Evolutionary conservation across 2,113 vertebrate genomes (phyloP), one percentile per base, ranked within the genome.

Genomic region (Cyphomyrus plagiostoma): DNA sequence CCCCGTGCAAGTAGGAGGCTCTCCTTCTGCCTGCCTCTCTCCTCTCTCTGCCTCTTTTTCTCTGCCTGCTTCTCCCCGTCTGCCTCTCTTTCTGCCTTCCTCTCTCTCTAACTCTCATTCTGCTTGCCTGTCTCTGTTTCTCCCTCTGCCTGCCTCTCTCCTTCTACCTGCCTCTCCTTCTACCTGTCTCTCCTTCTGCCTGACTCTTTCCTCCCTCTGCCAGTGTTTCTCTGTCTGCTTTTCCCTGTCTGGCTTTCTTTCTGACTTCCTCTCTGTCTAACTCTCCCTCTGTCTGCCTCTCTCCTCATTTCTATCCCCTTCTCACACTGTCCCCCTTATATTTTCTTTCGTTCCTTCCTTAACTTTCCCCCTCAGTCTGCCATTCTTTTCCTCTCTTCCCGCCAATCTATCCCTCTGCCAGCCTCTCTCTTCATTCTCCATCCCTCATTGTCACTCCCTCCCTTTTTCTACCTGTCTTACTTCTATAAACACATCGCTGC

Each of bases 1-100:
- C 93, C 97, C 98, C 66, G 97, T 96, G 93, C 97, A 99, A 97
- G 98, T 99, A 95, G 92, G 92, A 70, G 49, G 53, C 89, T 49
- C 80, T 80, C 88, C 66, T 87, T 92, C 85, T 91, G 89, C 87
- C 80, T 53, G 58, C 56, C 91, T 58, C 95, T 91, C 87, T 88
- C 91, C 90, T 21, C 70, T 89, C 82, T 9, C 35, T 11, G 45
- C 45, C 45, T 45, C 45, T 48, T 6, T 8, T 48, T 46, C 45
- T 46, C 89, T 91, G 87, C n/a, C 19, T 45, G 82, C 87, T n/a
- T 89, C n/a, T 30, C 9, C 3, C n/a, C 26, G 46, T 48, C 46
- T 48, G 8, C 46, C n/a, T 66, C 62, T 30, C 62, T 21, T 2
- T 56, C 53, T 56, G 62, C 9, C n/a, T 66, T 1, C 0, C 8